A percentile compares a stretch with the other conserved stretches of the same genome.
These are phyloP conservation scores for Deroplatys truncata DNA, from an alignment of 2,888 invertebrate species.

Conservation along the genomic window DNA sequence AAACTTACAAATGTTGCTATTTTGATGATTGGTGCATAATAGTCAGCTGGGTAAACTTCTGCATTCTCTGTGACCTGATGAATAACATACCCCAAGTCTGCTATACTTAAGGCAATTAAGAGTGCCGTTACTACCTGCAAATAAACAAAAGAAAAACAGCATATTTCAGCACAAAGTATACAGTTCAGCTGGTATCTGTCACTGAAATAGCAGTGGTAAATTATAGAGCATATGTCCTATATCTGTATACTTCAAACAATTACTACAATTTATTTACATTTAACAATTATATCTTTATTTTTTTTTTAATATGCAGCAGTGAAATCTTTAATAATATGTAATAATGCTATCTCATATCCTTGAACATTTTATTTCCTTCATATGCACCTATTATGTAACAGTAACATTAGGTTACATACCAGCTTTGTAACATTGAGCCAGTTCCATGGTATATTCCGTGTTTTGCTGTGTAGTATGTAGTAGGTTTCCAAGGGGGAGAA, in stretches of 20 bases:
- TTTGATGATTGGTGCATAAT: slow-evolving; percentile 73
- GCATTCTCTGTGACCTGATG: slow-evolving; percentile 51
- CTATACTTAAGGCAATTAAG: slow-evolving; percentile 61
- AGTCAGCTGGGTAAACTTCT: slow-evolving; percentile 61
- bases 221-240: too few species aligned
- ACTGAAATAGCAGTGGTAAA: too few species aligned
- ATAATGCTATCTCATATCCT: neutral
- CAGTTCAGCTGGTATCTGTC: too few species aligned
- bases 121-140: slow-evolving; percentile 50
- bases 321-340: neutral
- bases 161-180: neutral
- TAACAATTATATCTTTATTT: neutral
- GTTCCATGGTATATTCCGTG: slow-evolving; percentile 64
- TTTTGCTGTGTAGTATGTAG: slow-evolving; percentile 71
- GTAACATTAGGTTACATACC: slow-evolving; percentile 37
- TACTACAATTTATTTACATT: neutral
- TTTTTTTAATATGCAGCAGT: too few species aligned
- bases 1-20: slow-evolving; percentile 77
- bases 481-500: slow-evolving; percentile 69
- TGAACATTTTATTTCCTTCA: neutral
- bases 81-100: slow-evolving; percentile 63
- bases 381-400: neutral
- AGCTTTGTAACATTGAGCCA: slow-evolving; percentile 73
- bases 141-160: slow-evolving; percentile 7
- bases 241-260: too few species aligned